Base-by-base conservation (phyloP, 1,140 invertebrate species). In the Oncopodura yosiiana region DNA sequence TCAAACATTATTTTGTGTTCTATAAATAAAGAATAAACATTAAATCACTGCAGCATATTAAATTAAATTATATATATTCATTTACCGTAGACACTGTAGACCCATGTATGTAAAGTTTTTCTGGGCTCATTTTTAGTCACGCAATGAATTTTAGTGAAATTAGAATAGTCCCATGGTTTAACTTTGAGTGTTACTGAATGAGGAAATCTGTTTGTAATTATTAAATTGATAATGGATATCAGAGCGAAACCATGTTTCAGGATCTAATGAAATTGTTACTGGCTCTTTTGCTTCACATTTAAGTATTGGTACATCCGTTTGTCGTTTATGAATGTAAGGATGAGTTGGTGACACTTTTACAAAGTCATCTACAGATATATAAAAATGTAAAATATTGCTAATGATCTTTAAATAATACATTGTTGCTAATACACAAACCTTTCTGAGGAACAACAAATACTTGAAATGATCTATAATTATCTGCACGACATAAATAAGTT, bases 51-150 rank as follows among this genome's bases (percentile, higher is more conserved):
- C 26, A 29, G 6, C 30, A 48, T 3, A 18, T 2, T 32, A 48
- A 3, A 48, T 12, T 46, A 46, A n/a, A 4, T 19, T 12, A 24
- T 9, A 36, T 16, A 39, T 39, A 9, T 39, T 9, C 5, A 2
- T 3, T 49, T 49, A 49, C 46, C 24, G 46, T 37, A 49, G 3
- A 21, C 19, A 14, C 46, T 49, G 46, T 38, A 49, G 12, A 37
- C 46, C 46, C 46, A 49, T 12, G 23, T 49, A n/a, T 24, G 21
- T 12, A 38, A 30, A 5, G 26, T 30, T 46, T 46, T 16, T 18
- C 34, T 46, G 3, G 9, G n/a, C n/a, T n/a, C 19, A n/a, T 21
- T 30, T 30, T 16, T 16, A 4, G 44, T 19, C 2, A 30, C 34
- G 16, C 44, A 46, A 34, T 46, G 30, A 32, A 46, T 46, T 32